A percentile compares a stretch with the other conserved stretches of the same genome.
Evolutionary conservation across 2,888 invertebrate genomes (phyloP).

Genomic region (Prionchulus punctatus): DNA sequence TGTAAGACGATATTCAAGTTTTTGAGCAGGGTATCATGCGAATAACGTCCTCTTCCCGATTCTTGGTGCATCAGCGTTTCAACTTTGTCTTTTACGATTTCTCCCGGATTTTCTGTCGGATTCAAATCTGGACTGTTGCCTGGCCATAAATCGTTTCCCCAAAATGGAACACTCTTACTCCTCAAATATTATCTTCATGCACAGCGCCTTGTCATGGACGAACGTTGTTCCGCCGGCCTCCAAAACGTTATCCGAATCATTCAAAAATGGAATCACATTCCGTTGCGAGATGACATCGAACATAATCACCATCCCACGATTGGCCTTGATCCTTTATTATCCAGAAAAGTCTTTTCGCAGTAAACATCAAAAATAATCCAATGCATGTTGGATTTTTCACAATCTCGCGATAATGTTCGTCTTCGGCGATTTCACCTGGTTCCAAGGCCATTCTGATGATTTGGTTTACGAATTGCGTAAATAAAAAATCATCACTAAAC

Average conservation of each 20-base stretch:
- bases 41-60: no score
- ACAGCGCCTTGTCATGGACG: not conserved
- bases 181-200: not conserved
- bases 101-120: no score
- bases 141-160: no score
- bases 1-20: no score
- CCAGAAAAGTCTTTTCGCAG: not conserved
- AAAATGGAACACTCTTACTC: no score
- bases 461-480: not conserved
- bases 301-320: not conserved
- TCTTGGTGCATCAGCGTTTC: no score
- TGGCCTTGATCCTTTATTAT: not conserved
- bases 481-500: not conserved
- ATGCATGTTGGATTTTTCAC: not conserved
- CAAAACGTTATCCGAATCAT: not conserved
- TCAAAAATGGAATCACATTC: not conserved
- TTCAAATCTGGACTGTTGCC: no score
- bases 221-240: not conserved
- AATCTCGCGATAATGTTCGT: not conserved
- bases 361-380: not conserved
- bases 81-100: no score
- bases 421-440: not conserved
- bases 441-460: not conserved
- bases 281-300: not conserved
- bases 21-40: no score